These are phyloP conservation scores for Platyura marginata DNA, from an alignment of 1,140 invertebrate species.

Conservation along the genomic window DNA sequence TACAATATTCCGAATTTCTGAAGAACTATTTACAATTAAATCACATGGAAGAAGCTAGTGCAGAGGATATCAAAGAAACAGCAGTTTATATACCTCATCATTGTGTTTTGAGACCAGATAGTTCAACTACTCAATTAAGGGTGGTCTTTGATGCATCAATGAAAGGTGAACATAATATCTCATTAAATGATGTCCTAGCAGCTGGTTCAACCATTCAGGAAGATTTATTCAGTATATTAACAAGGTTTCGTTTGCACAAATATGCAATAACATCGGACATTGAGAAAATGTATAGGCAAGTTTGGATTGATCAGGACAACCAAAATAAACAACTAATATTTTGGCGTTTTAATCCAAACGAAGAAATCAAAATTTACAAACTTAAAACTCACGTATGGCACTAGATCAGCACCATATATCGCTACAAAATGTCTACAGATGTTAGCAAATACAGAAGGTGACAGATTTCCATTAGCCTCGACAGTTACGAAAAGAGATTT, in stretches of 20 bases:
- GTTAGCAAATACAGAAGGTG: constrained; percentile 14
- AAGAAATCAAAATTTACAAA: constrained; percentile 11
- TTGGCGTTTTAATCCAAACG: constrained; percentile 11
- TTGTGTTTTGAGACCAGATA: constrained; percentile 12
- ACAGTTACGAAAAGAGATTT: constrained; percentile 15
- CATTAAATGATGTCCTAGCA: constrained; percentile 12
- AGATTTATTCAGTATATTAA: constrained; percentile 12
- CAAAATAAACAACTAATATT: constrained; percentile 17
- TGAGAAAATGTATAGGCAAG: constrained; percentile 22
- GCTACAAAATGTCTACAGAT: constrained; percentile 19
- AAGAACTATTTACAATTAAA: too few species aligned
- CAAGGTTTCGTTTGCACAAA: constrained; percentile 10
- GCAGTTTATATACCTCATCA: constrained; percentile 11
- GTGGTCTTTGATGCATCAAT: constrained; percentile 13
- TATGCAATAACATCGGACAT: constrained; percentile 16
- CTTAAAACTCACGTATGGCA: constrained; percentile 22
- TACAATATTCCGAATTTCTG: too few species aligned
- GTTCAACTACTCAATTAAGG: constrained; percentile 13
- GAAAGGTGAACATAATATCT: constrained; percentile 8
- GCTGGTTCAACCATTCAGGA: constrained; percentile 15
- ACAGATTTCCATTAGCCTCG: constrained; percentile 11
- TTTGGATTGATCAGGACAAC: constrained; percentile 11
- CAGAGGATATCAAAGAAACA: too few species aligned
- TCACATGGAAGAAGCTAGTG: too few species aligned
- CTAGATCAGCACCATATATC: constrained; percentile 16